A percentile compares a stretch with the other conserved stretches of the same genome.
phyloP scores from a whole-genome alignment of 2,888 invertebrate species.

The Cerastoderma edule region DNA sequence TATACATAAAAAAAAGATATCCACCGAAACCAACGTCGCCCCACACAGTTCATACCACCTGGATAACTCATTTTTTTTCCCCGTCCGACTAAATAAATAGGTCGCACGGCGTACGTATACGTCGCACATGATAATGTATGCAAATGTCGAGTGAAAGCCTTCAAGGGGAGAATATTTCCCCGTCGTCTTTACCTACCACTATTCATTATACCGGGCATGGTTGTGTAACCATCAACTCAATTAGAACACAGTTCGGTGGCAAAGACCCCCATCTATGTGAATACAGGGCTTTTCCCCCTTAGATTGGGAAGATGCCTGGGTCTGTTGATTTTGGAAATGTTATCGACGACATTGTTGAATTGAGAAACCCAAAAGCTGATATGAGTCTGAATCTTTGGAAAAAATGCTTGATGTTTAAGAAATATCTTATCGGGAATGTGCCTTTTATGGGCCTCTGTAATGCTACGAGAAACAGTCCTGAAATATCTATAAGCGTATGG shows the following conservation, averaged over 20 bases:
- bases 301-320: too few relatives aligned
- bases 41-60: conserved; percentile 54
- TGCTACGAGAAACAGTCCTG: too few relatives aligned
- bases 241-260: conserved; percentile 15
- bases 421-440: too few relatives aligned
- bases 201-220: conserved; percentile 18
- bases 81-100: conserved; percentile 47
- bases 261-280: conserved; percentile 8
- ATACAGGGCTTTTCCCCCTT: too few relatives aligned
- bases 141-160: conserved; percentile 37
- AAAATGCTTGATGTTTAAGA: too few relatives aligned
- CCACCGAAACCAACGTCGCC: conserved; percentile 29
- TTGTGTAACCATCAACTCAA: conserved; percentile 14
- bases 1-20: too few relatives aligned
- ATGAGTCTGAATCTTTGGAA: too few relatives aligned
- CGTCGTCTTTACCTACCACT: conserved; percentile 18
- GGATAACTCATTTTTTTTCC: conserved; percentile 51
- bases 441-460: too few relatives aligned
- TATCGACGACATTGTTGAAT: too few relatives aligned
- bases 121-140: conserved; percentile 58
- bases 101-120: conserved; percentile 46
- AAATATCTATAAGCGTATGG: too few relatives aligned
- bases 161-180: conserved; percentile 15
- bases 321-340: too few relatives aligned
- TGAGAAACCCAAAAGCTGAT: too few relatives aligned